Conservation (phyloP, 2,888 invertebrate species). For the Drosophila mimetica region DNA sequence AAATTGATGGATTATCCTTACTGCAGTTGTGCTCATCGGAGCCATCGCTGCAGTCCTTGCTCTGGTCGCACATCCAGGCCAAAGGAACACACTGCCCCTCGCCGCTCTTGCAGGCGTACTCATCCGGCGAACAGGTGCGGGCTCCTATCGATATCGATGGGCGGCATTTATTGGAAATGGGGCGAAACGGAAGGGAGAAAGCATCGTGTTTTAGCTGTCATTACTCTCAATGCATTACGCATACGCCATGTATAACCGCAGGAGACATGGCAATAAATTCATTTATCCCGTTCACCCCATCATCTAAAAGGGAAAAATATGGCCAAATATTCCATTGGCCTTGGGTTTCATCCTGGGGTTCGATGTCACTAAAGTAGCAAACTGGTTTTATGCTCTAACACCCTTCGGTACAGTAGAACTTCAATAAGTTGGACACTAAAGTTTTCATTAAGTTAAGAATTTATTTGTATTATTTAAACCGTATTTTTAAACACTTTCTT, state of each 20-base stretch:
- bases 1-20: slow-evolving; percentile 86
- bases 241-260: slow-evolving; percentile 53
- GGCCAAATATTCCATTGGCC: slow-evolving; percentile 12
- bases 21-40: slow-evolving; percentile 97
- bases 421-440: no score
- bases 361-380: slow-evolving; percentile 21
- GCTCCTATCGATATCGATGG: slow-evolving; percentile 86
- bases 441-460: no score
- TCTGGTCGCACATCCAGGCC: slow-evolving; percentile 97
- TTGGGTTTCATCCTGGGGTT: slow-evolving; percentile 4
- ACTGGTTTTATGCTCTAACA: slow-evolving; percentile 11
- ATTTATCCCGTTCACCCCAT: slow-evolving; percentile 37
- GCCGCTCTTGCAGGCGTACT: slow-evolving; percentile 93
- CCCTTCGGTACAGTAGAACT: slow-evolving; percentile 12
- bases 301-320: slow-evolving; percentile 1
- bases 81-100: slow-evolving; percentile 95
- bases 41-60: slow-evolving; percentile 94
- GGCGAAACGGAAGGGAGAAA: slow-evolving; percentile 6
- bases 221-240: slow-evolving; percentile 28
- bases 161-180: slow-evolving; percentile 14
- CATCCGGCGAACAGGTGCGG: slow-evolving; percentile 93
- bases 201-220: slow-evolving; percentile 15
- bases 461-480: no score
- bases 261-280: slow-evolving; percentile 48
- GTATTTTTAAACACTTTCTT: not conserved